Conservation (phyloP, 2,797 vertebrate species). For the Mus spretus region DNA sequence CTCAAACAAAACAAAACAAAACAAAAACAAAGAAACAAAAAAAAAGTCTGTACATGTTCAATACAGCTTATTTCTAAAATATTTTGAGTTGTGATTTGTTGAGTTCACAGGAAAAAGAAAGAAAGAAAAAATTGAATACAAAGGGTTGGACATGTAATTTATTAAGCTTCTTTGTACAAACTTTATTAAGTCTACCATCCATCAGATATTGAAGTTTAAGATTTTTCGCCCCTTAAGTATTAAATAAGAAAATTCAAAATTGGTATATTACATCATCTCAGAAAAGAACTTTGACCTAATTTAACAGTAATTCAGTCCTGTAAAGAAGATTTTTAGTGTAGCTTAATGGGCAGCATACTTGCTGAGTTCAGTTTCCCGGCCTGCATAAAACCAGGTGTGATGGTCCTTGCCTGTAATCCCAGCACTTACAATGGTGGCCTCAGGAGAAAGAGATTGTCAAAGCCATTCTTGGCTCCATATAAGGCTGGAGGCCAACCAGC, state of each 20-base stretch:
- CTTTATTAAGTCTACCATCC: background rate
- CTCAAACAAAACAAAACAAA: too few relatives aligned
- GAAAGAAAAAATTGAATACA: background rate
- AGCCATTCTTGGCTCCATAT: background rate
- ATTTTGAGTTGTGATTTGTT: background rate
- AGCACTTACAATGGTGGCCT: background rate
- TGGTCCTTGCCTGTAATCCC: background rate
- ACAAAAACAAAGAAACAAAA: background rate
- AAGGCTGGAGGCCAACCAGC: background rate
- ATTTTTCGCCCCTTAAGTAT: background rate
- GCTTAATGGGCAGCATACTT: background rate
- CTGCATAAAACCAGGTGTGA: background rate
- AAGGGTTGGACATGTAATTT: background rate
- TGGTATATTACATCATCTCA: background rate
- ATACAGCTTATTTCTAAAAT: background rate
- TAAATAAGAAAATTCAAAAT: background rate
- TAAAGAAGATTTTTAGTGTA: background rate
- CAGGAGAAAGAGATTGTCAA: background rate
- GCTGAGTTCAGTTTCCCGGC: background rate
- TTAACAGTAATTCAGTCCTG: background rate
- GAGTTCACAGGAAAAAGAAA: background rate
- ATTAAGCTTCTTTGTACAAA: conserved; percentile 18
- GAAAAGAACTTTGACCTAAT: conserved; percentile 30
- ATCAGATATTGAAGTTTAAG: background rate
- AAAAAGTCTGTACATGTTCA: background rate